A percentile compares a stretch with the other conserved stretches of the same genome.
These are phyloP conservation scores for Papilio xuthus DNA, from an alignment of 1,140 invertebrate genomes.

Conservation along the genomic window DNA sequence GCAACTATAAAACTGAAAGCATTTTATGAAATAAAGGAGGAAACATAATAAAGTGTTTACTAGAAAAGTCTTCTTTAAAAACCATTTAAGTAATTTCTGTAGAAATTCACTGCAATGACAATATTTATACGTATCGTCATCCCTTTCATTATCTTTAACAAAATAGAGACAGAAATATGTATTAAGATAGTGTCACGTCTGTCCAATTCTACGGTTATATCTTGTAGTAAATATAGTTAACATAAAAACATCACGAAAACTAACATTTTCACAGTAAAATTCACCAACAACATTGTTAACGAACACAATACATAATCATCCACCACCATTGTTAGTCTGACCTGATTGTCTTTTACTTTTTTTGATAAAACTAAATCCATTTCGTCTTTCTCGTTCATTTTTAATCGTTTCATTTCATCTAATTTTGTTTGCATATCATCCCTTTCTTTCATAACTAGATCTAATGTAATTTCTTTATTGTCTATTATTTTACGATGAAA, in stretches of 20 bases:
- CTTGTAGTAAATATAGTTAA: neutral
- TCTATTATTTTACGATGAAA: slow-evolving; percentile 42
- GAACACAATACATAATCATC: slow-evolving; percentile 40
- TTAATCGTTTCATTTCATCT: slow-evolving; percentile 59
- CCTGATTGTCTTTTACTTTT: slow-evolving; percentile 64
- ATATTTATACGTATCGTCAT: neutral
- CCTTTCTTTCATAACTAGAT: slow-evolving; percentile 57
- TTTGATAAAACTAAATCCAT: slow-evolving; percentile 48
- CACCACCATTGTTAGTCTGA: slow-evolving; percentile 56
- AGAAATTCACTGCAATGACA: neutral
- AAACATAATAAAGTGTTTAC: neutral
- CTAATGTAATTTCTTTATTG: slow-evolving; percentile 62
- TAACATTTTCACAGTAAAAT: neutral
- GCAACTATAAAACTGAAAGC: neutral
- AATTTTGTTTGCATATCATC: slow-evolving; percentile 63
- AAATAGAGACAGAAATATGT: neutral
- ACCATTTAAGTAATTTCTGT: neutral
- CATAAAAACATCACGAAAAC: neutral
- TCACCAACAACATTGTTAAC: neutral
- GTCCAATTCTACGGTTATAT: no score
- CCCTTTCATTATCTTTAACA: neutral
- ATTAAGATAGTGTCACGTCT: neutral
- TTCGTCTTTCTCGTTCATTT: slow-evolving; percentile 68
- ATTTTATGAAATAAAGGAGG: neutral
- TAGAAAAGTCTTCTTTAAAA: neutral